A percentile compares a stretch with the other conserved stretches of the same genome.
phyloP scores from a whole-genome alignment of 2,113 vertebrate species.

The Bucco capensis region DNA sequence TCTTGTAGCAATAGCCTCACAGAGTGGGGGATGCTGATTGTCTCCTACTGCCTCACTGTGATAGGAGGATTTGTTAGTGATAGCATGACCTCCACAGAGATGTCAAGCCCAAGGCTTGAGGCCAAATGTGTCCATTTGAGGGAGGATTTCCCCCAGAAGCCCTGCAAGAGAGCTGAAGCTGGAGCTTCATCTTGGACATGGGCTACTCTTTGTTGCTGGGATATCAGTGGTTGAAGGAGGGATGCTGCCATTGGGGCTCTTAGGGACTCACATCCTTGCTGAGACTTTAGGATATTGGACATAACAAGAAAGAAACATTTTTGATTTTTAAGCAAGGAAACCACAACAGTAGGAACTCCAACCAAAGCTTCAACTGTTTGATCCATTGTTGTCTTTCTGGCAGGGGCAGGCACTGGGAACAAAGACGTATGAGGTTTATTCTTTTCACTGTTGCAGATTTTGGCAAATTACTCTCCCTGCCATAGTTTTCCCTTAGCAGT shows the following conservation, averaged over 20 bases:
- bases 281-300: not conserved
- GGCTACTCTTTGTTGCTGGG: not conserved
- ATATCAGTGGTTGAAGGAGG: not conserved
- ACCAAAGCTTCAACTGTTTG: not conserved
- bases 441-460: not conserved
- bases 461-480: not conserved
- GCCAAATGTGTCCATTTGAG: not conserved
- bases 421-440: not conserved
- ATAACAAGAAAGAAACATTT: not conserved
- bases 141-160: not conserved
- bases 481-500: not conserved
- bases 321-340: not conserved
- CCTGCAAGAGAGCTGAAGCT: not conserved
- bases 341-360: not conserved
- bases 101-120: not conserved
- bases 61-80: not conserved
- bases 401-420: not conserved
- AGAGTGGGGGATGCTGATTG: not conserved
- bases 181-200: not conserved
- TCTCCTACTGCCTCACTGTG: not conserved
- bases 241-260: not conserved
- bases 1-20: accelerated
- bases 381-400: not conserved
- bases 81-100: not conserved
- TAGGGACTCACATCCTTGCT: not conserved